Evolutionary conservation across 1,140 invertebrate species (phyloP).

Genomic region (Varroa destructor): DNA sequence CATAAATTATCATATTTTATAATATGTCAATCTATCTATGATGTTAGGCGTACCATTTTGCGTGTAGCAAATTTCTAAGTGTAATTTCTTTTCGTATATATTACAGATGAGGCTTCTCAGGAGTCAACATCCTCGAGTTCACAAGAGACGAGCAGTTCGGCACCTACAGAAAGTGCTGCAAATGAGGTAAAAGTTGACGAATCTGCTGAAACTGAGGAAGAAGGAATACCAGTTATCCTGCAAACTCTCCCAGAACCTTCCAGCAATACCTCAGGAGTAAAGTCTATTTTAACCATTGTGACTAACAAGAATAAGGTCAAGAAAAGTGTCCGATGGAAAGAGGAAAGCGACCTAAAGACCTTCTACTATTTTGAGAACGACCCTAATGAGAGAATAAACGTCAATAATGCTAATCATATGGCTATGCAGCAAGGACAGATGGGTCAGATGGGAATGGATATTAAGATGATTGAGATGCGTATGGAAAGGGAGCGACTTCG

Average conservation of each 20-base stretch:
- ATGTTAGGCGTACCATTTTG: too few relatives aligned
- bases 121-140: slow-evolving; percentile 3
- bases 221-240: slow-evolving; percentile 30
- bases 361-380: slow-evolving; percentile 79
- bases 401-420: slow-evolving; percentile 18
- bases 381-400: slow-evolving; percentile 60
- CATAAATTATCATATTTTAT: not conserved
- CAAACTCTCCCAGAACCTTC: slow-evolving; percentile 20
- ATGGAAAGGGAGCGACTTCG: slow-evolving; percentile 14
- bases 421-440: slow-evolving; percentile 2
- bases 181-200: slow-evolving; percentile 29
- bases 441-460: slow-evolving; percentile 4
- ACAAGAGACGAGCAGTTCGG: slow-evolving; percentile 12
- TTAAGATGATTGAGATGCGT: not conserved
- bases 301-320: slow-evolving; percentile 53
- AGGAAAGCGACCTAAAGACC: slow-evolving; percentile 60
- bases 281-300: slow-evolving; percentile 33
- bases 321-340: slow-evolving; percentile 63
- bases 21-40: too few relatives aligned
- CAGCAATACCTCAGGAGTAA: slow-evolving; percentile 30
- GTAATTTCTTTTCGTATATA: not conserved
- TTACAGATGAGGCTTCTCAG: slow-evolving; percentile 24
- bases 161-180: slow-evolving; percentile 18
- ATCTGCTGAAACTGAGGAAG: slow-evolving; percentile 33
- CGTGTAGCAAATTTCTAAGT: not conserved